Evolutionary conservation across 2,888 invertebrate genomes (phyloP), one percentile per base, ranked within the genome.

Genomic region (Nephrocerus scutellatus): DNA sequence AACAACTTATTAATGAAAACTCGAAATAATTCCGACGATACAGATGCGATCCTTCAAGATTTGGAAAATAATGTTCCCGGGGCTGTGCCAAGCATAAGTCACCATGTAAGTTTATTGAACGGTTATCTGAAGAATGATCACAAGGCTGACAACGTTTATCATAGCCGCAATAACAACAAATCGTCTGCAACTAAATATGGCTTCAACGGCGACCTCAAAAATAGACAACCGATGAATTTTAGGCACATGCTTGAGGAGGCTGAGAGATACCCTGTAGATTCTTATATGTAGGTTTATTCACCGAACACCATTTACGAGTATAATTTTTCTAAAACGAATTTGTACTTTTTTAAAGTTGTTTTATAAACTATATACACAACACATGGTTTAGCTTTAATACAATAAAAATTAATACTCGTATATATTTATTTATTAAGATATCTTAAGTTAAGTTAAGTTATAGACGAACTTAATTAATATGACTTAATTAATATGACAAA

Each of bases 41-140:
- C 62, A 13, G 64, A 67, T 51, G 55, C 63, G 13, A 61, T 67
- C 26, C 41, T 68, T 4, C 62, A 66, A 12, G 68, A 68, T 46
- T 47, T 68, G 41, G 69, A 68, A 42, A 64, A 63, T 20, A 64
- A 63, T 53, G 59, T 66, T 30, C 68, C 68, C 7, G 67, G 66
- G 19, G 57, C 60, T 33, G 66, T 69, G 51, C 68, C 69, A 52
- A 68, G 68, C n/a, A 66, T 68, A 25, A 69, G 70, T 43, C 66
- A 69, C 46, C 68, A 69, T 51, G 66, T 69, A 18, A 68, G 66
- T 53, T 57, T 68, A 52, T 60, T 64, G 56, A 69, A 69, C 51
- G 68, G 68, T 8, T 61, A 67, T 48, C 49, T 66, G 5, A 62
- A 62, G 46, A 60, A 55, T 43, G 40, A 37, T 36, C 21, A 33